Evolutionary conservation across 2,888 invertebrate species (phyloP), one percentile per base, ranked within the genome.

Genomic region (Empis livida): DNA sequence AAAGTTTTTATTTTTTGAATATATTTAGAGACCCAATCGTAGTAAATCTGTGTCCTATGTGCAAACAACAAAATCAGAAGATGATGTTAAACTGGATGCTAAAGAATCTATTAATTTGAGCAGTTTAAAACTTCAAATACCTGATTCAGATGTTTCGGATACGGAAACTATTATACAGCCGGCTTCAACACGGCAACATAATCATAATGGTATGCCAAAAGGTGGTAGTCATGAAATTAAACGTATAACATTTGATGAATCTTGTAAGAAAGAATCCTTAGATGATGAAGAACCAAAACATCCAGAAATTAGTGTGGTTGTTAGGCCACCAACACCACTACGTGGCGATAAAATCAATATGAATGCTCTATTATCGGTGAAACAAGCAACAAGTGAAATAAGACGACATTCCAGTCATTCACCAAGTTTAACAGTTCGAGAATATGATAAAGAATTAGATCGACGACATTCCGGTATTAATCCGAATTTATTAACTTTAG

Each of bases 301-400:
- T 67, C 82, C 82, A 53, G 78, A 77, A 72, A 81, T 83, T 49
- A 79, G 80, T 64, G 82, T 84, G 38, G 78, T 84, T 43, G 81
- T 84, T 38, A 80, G 84, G 61, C 84, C 84, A 52, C 84, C 84
- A 40, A 84, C 84, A 46, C 83, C 84, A 42, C 76, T 80, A 50
- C 73, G 77, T 58, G 78, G 78, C 55, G 80, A 82, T 55, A 74
- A 73, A 51, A 54, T 64, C 43, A 73, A 72, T 58, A 71, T 72
- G 51, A 68, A 71, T 53, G 55, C 71, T 37, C 55, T 62, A 40
- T 59, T 60, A 20, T 61, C n/a, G 13, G 41, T 41, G 2, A 41
- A 41, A 27, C 53, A 75, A 68, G 23, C 57, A 46, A 56, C 63
- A 42, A 58, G 60, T 46, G 66, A 67, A 55, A 59, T 74, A 61